These are phyloP conservation scores for Lithophane leautieri DNA, from an alignment of 2,888 invertebrate genomes.

Conservation along the genomic window DNA sequence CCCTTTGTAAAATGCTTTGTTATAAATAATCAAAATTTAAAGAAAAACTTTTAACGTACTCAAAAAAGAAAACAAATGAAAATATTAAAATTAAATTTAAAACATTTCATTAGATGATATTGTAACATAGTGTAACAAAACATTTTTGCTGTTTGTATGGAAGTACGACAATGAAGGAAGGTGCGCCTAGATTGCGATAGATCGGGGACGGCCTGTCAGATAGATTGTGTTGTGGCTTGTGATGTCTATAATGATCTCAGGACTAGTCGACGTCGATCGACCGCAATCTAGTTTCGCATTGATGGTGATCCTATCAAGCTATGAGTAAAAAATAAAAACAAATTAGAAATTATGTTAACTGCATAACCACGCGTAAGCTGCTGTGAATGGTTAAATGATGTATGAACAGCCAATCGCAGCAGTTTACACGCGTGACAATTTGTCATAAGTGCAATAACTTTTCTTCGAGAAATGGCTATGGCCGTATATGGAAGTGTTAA, in stretches of 20 bases:
- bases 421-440: background rate
- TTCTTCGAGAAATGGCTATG: background rate
- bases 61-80: background rate
- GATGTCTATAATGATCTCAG: background rate
- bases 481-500: background rate
- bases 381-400: background rate
- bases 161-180: background rate
- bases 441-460: too few species aligned
- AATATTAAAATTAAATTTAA: constrained; percentile 1
- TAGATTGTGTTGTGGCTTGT: too few species aligned
- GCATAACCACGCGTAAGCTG: background rate
- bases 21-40: constrained; percentile 2
- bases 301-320: background rate
- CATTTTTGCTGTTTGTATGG: constrained; percentile 46
- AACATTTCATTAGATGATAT: background rate
- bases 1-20: constrained; percentile 36
- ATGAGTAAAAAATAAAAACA: background rate
- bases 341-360: background rate
- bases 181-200: background rate
- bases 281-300: background rate
- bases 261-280: background rate
- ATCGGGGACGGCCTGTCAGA: background rate
- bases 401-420: background rate
- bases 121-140: constrained; percentile 28
- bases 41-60: background rate